These are phyloP conservation scores for Hydriomena furcata DNA, from an alignment of 2,888 invertebrate species.

Conservation along the genomic window DNA sequence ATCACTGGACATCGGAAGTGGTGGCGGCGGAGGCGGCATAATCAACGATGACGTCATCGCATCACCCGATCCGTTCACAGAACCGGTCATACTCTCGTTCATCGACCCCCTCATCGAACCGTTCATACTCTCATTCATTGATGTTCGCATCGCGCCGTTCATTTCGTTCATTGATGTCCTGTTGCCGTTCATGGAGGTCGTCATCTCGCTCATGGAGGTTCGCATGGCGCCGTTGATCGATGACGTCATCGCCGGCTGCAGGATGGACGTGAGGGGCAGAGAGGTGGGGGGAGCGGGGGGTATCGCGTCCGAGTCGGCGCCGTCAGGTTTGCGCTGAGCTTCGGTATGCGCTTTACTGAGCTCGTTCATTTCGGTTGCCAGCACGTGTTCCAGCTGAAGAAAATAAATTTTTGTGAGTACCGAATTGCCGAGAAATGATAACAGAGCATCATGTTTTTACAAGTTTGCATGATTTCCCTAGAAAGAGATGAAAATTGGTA, in stretches of 20 bases:
- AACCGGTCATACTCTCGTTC: constrained; percentile 35
- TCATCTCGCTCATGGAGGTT: constrained; percentile 24
- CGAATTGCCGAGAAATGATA: no score
- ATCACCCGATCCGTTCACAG: constrained; percentile 44
- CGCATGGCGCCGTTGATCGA: constrained; percentile 39
- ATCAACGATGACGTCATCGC: constrained; percentile 58
- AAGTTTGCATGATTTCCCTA: no score
- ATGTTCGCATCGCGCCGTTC: constrained; percentile 21
- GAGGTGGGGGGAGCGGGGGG: constrained; percentile 68
- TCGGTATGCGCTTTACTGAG: constrained; percentile 66
- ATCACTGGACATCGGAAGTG: constrained; percentile 40
- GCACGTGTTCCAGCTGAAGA: constrained; percentile 69
- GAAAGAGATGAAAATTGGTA: no score
- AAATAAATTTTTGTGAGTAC: constrained; percentile 23
- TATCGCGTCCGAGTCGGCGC: constrained; percentile 71
- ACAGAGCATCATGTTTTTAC: no score
- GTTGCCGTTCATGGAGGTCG: constrained; percentile 41
- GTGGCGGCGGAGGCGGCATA: constrained; percentile 62
- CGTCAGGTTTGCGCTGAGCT: constrained; percentile 73
- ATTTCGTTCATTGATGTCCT: constrained; percentile 39
- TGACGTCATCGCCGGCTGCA: constrained; percentile 46
- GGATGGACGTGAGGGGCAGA: constrained; percentile 57
- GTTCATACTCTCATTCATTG: constrained; percentile 26
- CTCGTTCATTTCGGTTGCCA: constrained; percentile 74
- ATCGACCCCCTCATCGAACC: constrained; percentile 44